Evolutionary conservation across 2,888 invertebrate genomes (phyloP).

Genomic region (Caenorhabditis sulstoni): DNA sequence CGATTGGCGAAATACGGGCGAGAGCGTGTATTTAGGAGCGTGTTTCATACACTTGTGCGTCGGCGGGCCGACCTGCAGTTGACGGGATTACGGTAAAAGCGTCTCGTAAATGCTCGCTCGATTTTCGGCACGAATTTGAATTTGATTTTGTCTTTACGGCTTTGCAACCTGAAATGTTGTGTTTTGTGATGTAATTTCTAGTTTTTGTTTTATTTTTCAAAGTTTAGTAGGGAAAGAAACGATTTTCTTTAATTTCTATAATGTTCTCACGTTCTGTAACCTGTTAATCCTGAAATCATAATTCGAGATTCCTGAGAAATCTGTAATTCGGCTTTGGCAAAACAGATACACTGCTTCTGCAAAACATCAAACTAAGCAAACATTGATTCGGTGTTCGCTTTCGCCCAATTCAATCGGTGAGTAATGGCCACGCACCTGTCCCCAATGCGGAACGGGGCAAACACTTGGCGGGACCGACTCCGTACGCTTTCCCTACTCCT

Average conservation of each 20-base stretch:
- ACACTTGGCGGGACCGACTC: constrained; percentile 3
- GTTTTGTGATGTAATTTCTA: no score
- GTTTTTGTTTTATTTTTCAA: not conserved
- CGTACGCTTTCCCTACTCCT: not conserved
- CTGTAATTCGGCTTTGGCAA: no score
- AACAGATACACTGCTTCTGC: not conserved
- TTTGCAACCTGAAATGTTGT: no score
- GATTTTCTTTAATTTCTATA: no score
- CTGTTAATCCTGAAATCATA: no score
- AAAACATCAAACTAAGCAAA: constrained; percentile 2
- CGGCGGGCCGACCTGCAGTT: not conserved
- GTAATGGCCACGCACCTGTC: constrained; percentile 4
- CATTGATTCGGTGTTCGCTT: not conserved
- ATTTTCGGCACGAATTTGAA: constrained; percentile 44
- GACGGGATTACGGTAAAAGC: constrained; percentile 46
- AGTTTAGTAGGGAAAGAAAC: no score
- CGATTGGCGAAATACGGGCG: constrained; percentile 57
- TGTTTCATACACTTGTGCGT: constrained; percentile 58
- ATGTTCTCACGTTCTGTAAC: no score
- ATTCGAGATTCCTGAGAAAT: no score
- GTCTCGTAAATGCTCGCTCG: constrained; percentile 2
- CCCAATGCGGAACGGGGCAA: constrained; percentile 1
- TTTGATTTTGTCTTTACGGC: no score
- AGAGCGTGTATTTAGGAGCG: constrained; percentile 46
- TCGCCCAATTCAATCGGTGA: not conserved